phyloP scores from a whole-genome alignment of 1,140 invertebrate species.

The Drosophila kurseongensis region DNA sequence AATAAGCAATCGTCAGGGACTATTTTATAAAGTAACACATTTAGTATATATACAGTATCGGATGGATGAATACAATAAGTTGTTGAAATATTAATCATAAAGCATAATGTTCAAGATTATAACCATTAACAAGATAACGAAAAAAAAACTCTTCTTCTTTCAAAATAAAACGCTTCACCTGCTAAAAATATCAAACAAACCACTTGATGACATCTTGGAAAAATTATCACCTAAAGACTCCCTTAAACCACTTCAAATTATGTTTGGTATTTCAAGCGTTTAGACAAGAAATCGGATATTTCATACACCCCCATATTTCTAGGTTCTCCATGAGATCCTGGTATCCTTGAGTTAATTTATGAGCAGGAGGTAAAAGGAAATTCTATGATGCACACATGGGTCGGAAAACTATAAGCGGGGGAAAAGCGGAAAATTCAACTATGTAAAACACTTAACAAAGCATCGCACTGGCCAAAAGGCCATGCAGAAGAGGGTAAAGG shows the following conservation, averaged over 20 bases:
- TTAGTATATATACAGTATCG: no score
- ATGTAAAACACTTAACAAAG: conserved; percentile 76
- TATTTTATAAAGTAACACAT: background rate
- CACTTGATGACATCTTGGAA: conserved; percentile 32
- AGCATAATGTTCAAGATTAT: no score
- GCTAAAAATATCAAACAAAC: background rate
- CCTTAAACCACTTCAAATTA: conserved; percentile 4
- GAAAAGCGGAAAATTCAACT: conserved; percentile 32
- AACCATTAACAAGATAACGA: no score
- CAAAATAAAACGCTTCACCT: background rate
- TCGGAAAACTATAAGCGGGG: conserved; percentile 26
- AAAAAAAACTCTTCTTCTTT: no score
- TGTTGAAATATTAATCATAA: no score
- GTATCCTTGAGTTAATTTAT: conserved; percentile 54
- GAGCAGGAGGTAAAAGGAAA: conserved; percentile 3
- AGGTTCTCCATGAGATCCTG: conserved; percentile 9
- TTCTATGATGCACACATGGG: conserved; percentile 22
- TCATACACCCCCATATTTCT: conserved; percentile 12
- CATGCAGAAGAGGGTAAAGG: background rate
- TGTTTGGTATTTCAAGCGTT: conserved; percentile 26
- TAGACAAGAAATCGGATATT: conserved; percentile 14
- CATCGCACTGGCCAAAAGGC: conserved; percentile 57
- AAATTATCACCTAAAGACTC: conserved; percentile 2
- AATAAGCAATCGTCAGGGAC: no score
- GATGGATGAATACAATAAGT: no score